Evolutionary conservation across 1,140 invertebrate genomes (phyloP).

Genomic region (Penaeus vannamei): DNA sequence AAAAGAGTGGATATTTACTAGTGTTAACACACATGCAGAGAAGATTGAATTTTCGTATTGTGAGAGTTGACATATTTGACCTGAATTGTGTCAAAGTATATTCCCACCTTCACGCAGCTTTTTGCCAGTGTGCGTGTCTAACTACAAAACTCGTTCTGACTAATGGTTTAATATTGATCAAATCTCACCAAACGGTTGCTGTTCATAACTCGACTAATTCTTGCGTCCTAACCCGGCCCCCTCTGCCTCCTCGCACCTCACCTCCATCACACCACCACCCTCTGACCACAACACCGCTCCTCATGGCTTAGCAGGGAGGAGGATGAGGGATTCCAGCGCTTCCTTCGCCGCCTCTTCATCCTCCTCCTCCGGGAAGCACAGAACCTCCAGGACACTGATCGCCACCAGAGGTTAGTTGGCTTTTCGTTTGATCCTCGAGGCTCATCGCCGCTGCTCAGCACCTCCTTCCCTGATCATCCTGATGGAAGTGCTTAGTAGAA

Average conservation of each 20-base stretch:
- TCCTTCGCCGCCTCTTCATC: background rate
- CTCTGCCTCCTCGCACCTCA: conserved; percentile 4
- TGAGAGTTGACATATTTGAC: too few species aligned
- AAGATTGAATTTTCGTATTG: too few species aligned
- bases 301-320: conserved; percentile 39
- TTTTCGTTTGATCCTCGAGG: too few species aligned
- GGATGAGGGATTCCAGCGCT: conserved; percentile 40
- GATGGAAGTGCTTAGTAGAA: too few species aligned
- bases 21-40: too few species aligned
- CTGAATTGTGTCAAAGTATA: too few species aligned
- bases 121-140: background rate
- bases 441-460: too few species aligned
- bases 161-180: background rate
- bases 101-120: too few species aligned
- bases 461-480: too few species aligned
- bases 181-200: background rate
- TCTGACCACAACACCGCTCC: background rate
- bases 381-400: conserved; percentile 49
- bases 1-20: too few species aligned
- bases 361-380: conserved; percentile 23
- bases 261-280: background rate
- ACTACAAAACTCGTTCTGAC: background rate
- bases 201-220: conserved; percentile 47
- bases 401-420: conserved; percentile 51
- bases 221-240: conserved; percentile 28